Conservation (phyloP, 1,140 invertebrate genomes). For the Stenopsyche tienmushanensis region DNA sequence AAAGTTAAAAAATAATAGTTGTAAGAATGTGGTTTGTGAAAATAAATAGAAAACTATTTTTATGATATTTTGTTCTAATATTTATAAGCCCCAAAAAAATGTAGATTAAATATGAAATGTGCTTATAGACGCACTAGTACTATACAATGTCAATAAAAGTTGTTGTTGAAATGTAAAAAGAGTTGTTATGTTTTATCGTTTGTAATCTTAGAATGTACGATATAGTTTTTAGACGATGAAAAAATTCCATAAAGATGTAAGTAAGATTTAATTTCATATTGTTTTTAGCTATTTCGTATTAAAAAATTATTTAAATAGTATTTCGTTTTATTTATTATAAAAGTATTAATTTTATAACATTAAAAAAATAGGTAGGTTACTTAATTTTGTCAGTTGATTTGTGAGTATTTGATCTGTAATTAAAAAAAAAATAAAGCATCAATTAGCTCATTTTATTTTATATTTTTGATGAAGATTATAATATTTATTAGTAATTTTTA, state of each 20-base stretch:
- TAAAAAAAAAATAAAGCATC: background rate
- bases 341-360: background rate
- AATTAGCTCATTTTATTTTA: background rate
- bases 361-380: background rate
- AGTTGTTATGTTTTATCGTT: conserved; percentile 40
- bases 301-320: background rate
- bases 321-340: background rate
- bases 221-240: conserved; percentile 3
- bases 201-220: conserved; percentile 16
- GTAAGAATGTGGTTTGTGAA: background rate
- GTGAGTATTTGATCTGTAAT: background rate
- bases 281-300: background rate
- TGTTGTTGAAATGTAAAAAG: conserved; percentile 35
- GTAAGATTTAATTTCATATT: background rate
- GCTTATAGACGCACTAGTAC: conserved; percentile 33
- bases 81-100: background rate
- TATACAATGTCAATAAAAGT: conserved; percentile 38
- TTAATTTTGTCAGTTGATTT: too few species aligned
- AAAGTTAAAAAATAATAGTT: too few species aligned
- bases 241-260: background rate
- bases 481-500: too few species aligned
- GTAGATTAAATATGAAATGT: conserved; percentile 8
- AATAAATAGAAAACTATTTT: conserved; percentile 5
- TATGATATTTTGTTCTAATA: conserved; percentile 2
- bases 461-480: background rate